Base-by-base conservation (phyloP, 2,113 vertebrate genomes). In the Dunckerocampus dactyliophorus region DNA sequence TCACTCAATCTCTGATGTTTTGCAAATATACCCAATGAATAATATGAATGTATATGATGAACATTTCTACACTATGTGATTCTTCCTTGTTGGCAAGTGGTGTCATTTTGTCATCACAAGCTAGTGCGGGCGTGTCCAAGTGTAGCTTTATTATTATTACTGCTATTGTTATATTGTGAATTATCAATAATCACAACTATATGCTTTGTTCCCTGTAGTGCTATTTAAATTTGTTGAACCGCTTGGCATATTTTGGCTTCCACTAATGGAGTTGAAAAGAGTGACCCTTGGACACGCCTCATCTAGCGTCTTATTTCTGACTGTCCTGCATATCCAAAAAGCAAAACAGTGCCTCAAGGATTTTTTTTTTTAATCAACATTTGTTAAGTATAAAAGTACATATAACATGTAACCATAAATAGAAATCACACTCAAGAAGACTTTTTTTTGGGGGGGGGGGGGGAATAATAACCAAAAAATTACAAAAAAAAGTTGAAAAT, bases 21-120 rank as follows among this genome's bases (percentile, higher is more conserved):
- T 86, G 71, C 77, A 76, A 86, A 85, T 87, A 87, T 82, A 87
- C 70, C 60, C 66, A 60, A 69, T 81, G 63, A 75, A 81, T 76
- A 80, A 59, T 69, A 62, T 51, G 15, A 67, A 22, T 54, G 7
- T 21, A 56, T 14, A 39, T 19, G 24, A 28, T n/a, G 2, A 31
- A 53, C 21, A 45, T 19, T 13, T 65, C 51, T 24, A n/a, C 6
- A 46, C 21, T 0, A n/a, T 13, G 3, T 8, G 39, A 14, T 14
- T 43, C 39, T 22, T 53, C 0, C 7, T 28, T 42, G 54, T 56
- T 42, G 37, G 14, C n/a, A 14, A 5, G 24, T 28, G n/a, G n/a
- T n/a, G n/a, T n/a, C n/a, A 34, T 8, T 34, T 34, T 34, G 34
- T 37, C n/a, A n/a, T n/a, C n/a, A 28, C 24, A 3, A 2, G 5